Conservation (phyloP, 2,797 vertebrate genomes). For the Rhinatrema bivittatum region DNA sequence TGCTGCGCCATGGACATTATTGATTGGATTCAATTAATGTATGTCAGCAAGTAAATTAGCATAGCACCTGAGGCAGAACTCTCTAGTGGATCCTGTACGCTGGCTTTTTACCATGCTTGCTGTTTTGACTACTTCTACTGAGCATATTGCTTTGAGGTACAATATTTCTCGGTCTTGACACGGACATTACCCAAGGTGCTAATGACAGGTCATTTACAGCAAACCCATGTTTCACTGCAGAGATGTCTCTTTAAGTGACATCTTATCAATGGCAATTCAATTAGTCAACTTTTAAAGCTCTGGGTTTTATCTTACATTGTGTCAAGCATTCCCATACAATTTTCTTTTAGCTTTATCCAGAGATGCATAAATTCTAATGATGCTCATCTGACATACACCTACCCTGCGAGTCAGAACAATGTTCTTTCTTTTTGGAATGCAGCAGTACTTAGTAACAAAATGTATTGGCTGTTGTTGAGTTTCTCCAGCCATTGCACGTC, state of each 20-base stretch:
- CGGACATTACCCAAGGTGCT: constrained; percentile 56
- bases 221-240: constrained; percentile 60
- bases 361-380: too few species aligned
- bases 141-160: constrained; percentile 53
- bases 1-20: constrained; percentile 44
- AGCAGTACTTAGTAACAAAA: too few species aligned
- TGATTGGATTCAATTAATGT: constrained; percentile 62
- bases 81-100: constrained; percentile 33
- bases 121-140: constrained; percentile 41
- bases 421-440: too few species aligned
- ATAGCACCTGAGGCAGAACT: constrained; percentile 54
- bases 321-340: constrained; percentile 27
- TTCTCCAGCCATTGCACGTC: too few species aligned
- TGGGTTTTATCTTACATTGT: constrained; percentile 33
- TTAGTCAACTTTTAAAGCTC: constrained; percentile 63
- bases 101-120: constrained; percentile 30
- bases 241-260: constrained; percentile 73
- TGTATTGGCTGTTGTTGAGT: too few species aligned
- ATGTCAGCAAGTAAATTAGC: constrained; percentile 62
- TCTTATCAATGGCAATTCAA: constrained; percentile 78
- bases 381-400: too few species aligned
- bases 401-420: too few species aligned
- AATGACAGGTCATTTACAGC: constrained; percentile 66
- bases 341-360: too few species aligned
- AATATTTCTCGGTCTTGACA: constrained; percentile 70